Base-by-base conservation (phyloP, 1,140 invertebrate genomes). In the Zaprionus davidi region DNA sequence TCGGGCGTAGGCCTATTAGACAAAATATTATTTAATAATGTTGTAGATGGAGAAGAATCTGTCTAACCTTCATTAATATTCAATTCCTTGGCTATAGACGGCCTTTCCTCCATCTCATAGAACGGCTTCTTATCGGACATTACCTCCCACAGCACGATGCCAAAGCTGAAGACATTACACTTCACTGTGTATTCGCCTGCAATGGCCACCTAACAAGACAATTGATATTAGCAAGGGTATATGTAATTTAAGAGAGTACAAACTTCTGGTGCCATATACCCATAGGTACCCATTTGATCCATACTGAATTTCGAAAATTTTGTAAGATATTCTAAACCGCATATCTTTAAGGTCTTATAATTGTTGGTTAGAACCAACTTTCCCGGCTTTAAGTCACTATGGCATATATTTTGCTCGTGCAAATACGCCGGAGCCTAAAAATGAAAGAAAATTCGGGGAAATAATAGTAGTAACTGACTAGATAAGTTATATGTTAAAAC, bases 251-350 rank as follows among this genome's bases (percentile, higher is more conserved):
- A 2, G 41, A 17, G 5, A 46, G n/a, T 46, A 46, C n/a, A 46
- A n/a, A 46, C 41, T 17, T 46, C n/a, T 46, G 41, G 41, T 7
- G 41, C 64, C 3, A 20, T 28, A 24, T 57, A 57, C 4, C 0
- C 2, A 0, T 1, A 0, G 17, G 64, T 67, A 2, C 64, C 64
- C 2, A 4, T 13, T 0, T 0, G 0, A 0, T 0, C 1, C 1
- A 53, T 44, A 34, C 31, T 67, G 1, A 1, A 1, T n/a, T n/a
- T n/a, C n/a, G n/a, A n/a, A n/a, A n/a, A n/a, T n/a, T n/a, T n/a
- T n/a, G n/a, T n/a, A n/a, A n/a, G n/a, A n/a, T n/a, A n/a, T n/a
- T n/a, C n/a, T n/a, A n/a, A n/a, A n/a, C n/a, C n/a, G 2, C 64
- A 56, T 7, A 67, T 46, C n/a, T 58, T 67, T 5, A 67, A 11